These are phyloP conservation scores for Alaudala cheleensis DNA, from an alignment of 2,113 vertebrate species.

Conservation along the genomic window DNA sequence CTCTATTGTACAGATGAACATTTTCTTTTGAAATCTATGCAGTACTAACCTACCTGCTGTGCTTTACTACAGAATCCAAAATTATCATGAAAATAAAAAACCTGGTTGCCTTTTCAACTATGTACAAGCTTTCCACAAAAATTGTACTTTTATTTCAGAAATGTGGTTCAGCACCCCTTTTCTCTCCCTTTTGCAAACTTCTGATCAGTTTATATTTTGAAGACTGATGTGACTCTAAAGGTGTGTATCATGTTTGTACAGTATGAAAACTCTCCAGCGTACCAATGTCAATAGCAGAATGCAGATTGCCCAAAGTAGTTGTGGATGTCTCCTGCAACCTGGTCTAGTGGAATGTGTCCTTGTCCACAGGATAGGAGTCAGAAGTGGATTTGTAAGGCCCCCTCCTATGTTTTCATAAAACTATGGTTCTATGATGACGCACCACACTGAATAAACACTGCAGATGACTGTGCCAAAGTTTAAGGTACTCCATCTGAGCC, in stretches of 20 bases:
- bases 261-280: not conserved
- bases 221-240: not conserved
- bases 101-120: not conserved
- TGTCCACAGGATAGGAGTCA: rapidly evolving
- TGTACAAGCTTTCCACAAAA: not conserved
- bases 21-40: slow-evolving; percentile 1
- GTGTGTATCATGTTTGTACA: not conserved
- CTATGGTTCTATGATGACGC: not conserved
- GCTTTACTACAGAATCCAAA: not conserved
- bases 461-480: not conserved
- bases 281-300: not conserved
- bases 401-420: not conserved
- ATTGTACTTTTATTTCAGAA: not conserved
- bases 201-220: not conserved
- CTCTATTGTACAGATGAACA: not conserved
- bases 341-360: not conserved
- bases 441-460: not conserved
- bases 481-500: not conserved
- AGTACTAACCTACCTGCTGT: not conserved
- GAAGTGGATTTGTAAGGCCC: not conserved
- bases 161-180: not conserved
- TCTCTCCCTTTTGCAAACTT: not conserved
- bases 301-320: not conserved
- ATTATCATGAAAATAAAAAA: not conserved
- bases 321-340: not conserved